phyloP scores from a whole-genome alignment of 2,888 invertebrate species.

The Megalurothrips usitatus region DNA sequence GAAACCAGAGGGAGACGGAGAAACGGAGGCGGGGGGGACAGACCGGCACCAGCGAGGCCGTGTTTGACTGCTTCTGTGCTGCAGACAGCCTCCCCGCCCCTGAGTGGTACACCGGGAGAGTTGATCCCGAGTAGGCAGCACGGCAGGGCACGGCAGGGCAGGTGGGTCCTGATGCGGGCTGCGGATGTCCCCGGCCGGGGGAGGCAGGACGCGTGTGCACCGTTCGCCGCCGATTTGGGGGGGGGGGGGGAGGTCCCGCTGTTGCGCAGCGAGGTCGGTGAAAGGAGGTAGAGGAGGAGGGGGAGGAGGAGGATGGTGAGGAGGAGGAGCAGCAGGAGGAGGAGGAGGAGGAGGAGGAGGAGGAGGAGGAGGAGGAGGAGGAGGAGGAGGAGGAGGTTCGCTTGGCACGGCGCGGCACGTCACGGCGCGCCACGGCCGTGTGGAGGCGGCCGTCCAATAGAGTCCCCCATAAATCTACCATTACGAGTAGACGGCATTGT shows the following conservation, averaged over 20 bases:
- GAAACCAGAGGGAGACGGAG: not conserved
- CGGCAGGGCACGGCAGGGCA: no score
- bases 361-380: not conserved
- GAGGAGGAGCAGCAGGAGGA: not conserved
- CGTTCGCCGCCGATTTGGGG: no score
- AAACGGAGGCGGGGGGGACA: no score
- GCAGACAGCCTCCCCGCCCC: not conserved
- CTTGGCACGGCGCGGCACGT: not conserved
- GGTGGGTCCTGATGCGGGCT: not conserved
- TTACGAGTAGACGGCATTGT: constrained; percentile 23
- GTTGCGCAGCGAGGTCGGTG: not conserved
- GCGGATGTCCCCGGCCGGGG: not conserved
- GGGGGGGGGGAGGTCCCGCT: no score
- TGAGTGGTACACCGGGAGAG: not conserved
- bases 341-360: not conserved
- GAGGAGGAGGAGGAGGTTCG: not conserved
- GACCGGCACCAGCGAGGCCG: no score
- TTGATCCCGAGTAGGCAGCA: not conserved
- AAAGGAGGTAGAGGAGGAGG: no score
- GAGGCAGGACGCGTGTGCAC: no score
- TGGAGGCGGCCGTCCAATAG: constrained; percentile 5
- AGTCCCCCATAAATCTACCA: constrained; percentile 12
- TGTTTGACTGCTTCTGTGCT: no score
- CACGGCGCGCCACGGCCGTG: not conserved
- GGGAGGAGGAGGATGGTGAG: not conserved